phyloP scores from a whole-genome alignment of 2,113 vertebrate genomes.

The Psittacula cyanocephala region DNA sequence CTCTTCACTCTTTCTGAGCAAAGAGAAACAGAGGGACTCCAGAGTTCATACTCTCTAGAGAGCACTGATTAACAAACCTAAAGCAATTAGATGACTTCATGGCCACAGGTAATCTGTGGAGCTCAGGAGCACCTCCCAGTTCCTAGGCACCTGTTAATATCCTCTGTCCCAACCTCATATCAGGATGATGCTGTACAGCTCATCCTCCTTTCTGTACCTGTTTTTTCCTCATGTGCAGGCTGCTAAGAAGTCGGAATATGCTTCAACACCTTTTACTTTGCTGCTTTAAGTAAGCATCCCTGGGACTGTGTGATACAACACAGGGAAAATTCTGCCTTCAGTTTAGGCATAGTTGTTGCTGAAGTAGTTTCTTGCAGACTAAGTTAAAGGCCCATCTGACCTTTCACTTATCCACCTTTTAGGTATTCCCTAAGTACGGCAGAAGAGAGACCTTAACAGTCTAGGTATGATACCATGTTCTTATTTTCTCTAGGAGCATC shows the following conservation, averaged over 20 bases:
- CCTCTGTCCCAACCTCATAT: background rate
- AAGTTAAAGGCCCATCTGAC: background rate
- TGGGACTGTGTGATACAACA: background rate
- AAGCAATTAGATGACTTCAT: background rate
- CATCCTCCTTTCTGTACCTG: background rate
- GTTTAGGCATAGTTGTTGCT: background rate
- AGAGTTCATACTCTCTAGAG: background rate
- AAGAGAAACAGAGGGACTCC: background rate
- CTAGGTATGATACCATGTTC: background rate
- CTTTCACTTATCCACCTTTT: background rate
- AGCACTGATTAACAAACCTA: background rate
- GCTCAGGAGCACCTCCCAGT: background rate
- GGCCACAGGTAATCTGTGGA: background rate
- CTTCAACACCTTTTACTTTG: background rate
- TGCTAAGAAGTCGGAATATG: background rate
- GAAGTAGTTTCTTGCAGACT: background rate
- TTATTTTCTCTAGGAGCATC: background rate
- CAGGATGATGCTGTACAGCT: background rate
- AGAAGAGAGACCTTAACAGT: background rate
- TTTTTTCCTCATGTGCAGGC: background rate
- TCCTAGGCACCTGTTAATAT: background rate
- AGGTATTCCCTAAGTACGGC: background rate
- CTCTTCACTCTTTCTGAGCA: background rate
- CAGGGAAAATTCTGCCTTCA: background rate
- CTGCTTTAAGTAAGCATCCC: background rate